Evolutionary conservation across 2,113 vertebrate genomes (phyloP).

Genomic region (Chamaetylas fuelleborni): DNA sequence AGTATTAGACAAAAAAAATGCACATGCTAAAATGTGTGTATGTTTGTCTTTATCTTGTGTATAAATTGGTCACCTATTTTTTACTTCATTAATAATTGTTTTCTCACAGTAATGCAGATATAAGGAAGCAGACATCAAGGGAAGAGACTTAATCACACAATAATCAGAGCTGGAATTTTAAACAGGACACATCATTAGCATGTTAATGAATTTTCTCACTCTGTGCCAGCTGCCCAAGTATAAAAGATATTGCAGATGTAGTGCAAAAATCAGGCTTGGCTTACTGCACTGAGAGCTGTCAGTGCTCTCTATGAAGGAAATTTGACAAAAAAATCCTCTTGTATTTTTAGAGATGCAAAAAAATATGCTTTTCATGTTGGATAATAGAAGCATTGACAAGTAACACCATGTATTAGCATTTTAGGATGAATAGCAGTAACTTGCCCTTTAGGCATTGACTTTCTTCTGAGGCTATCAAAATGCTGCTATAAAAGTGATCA

Average conservation of each 20-base stretch:
- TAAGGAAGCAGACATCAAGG: slow-evolving; percentile 64
- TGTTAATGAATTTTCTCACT: slow-evolving; percentile 72
- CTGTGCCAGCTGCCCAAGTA: slow-evolving; percentile 60
- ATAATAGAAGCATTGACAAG: not conserved
- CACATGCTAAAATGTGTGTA: not conserved
- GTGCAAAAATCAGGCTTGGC: slow-evolving; percentile 43
- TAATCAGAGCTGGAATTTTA: slow-evolving; percentile 77
- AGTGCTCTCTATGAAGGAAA: not conserved
- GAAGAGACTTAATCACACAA: slow-evolving; percentile 75
- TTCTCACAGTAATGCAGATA: slow-evolving; percentile 57
- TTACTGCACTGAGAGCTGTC: slow-evolving; percentile 38
- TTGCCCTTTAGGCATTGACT: not conserved
- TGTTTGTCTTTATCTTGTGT: slow-evolving; percentile 22
- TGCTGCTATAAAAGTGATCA: not conserved
- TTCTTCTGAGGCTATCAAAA: not conserved
- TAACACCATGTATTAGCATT: not conserved
- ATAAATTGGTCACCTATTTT: slow-evolving; percentile 49
- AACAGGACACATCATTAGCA: slow-evolving; percentile 73
- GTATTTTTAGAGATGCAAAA: slow-evolving; percentile 36
- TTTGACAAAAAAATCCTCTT: slow-evolving; percentile 5
- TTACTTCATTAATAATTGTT: slow-evolving; percentile 68
- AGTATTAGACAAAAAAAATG: not conserved
- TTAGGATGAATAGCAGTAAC: slow-evolving; percentile 18
- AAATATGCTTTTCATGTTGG: not conserved
- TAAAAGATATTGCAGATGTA: slow-evolving; percentile 66